These are phyloP conservation scores for Lycodopsis pacificus DNA, from an alignment of 2,797 vertebrate genomes.

Conservation along the genomic window DNA sequence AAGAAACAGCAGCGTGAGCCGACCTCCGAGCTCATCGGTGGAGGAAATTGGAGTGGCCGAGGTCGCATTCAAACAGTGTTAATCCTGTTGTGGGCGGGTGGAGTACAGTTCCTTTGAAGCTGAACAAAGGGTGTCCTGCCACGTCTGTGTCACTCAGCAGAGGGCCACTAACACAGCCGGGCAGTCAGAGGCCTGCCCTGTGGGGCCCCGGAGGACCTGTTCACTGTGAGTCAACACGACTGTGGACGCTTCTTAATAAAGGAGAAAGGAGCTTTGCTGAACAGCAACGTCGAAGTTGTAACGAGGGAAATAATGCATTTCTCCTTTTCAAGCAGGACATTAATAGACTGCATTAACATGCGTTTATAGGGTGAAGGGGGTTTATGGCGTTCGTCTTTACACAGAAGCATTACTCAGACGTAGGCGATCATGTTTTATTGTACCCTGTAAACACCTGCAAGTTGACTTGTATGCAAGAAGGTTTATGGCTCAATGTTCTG, in stretches of 20 bases:
- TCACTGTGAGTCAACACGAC: conserved; percentile 25
- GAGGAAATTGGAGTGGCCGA: conserved; percentile 73
- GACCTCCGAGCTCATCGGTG: conserved; percentile 61
- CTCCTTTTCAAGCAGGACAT: neutral
- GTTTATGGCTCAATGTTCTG: conserved; percentile 18
- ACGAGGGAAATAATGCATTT: neutral
- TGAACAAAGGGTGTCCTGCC: conserved; percentile 70
- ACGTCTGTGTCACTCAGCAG: conserved; percentile 76
- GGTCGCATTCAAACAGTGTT: conserved; percentile 75
- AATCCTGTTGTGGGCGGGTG: conserved; percentile 71
- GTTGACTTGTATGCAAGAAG: conserved; percentile 23
- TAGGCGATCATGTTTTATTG: conserved; percentile 35
- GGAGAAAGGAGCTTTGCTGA: neutral
- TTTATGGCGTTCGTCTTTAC: neutral
- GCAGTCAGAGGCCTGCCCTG: conserved; percentile 32
- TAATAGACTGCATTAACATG: conserved; percentile 7
- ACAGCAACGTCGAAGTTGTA: conserved; percentile 2
- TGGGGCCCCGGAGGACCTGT: conserved; percentile 20
- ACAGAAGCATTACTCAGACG: neutral
- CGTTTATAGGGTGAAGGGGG: neutral
- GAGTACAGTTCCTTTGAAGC: conserved; percentile 81
- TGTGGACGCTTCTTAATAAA: conserved; percentile 14
- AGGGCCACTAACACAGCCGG: conserved; percentile 49
- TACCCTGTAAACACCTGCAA: conserved; percentile 47
- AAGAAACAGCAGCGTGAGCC: conserved; percentile 69